These are phyloP conservation scores for Carterocephalus palaemon DNA, from an alignment of 2,888 invertebrate species.

Conservation along the genomic window DNA sequence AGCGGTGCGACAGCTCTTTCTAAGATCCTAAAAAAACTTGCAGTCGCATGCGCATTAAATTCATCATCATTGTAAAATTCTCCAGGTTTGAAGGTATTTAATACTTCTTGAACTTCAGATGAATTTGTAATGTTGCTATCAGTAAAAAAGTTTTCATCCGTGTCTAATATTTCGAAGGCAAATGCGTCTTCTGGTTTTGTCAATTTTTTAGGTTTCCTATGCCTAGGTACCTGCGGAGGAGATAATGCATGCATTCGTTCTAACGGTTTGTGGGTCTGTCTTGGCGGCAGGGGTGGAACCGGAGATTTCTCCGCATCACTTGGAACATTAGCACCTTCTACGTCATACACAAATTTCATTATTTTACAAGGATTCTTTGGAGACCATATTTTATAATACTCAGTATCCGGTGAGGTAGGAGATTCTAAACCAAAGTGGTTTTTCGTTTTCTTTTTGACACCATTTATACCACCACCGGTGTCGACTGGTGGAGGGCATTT, in stretches of 20 bases:
- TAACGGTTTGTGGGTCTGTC: slow-evolving; percentile 85
- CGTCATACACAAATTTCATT: slow-evolving; percentile 76
- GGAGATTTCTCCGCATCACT: slow-evolving; percentile 81
- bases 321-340: slow-evolving; percentile 68
- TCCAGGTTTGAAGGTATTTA: slow-evolving; percentile 72
- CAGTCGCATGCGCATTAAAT: slow-evolving; percentile 57
- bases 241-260: slow-evolving; percentile 84
- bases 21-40: slow-evolving; percentile 56
- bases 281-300: slow-evolving; percentile 85
- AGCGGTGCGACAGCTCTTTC: slow-evolving; percentile 75
- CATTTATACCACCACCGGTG: slow-evolving; percentile 74
- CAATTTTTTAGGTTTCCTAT: slow-evolving; percentile 83
- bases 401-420: slow-evolving; percentile 79
- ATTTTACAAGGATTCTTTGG: slow-evolving; percentile 80
- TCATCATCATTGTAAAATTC: slow-evolving; percentile 72
- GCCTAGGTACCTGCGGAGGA: slow-evolving; percentile 84
- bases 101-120: slow-evolving; percentile 56
- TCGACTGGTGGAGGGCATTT: slow-evolving; percentile 78
- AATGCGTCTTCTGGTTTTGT: slow-evolving; percentile 86
- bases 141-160: slow-evolving; percentile 83
- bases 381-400: slow-evolving; percentile 85
- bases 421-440: slow-evolving; percentile 73
- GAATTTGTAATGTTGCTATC: slow-evolving; percentile 73
- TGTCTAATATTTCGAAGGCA: slow-evolving; percentile 90
- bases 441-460: slow-evolving; percentile 83